phyloP scores from a whole-genome alignment of 2,888 invertebrate species.

The Cephus spinipes region DNA sequence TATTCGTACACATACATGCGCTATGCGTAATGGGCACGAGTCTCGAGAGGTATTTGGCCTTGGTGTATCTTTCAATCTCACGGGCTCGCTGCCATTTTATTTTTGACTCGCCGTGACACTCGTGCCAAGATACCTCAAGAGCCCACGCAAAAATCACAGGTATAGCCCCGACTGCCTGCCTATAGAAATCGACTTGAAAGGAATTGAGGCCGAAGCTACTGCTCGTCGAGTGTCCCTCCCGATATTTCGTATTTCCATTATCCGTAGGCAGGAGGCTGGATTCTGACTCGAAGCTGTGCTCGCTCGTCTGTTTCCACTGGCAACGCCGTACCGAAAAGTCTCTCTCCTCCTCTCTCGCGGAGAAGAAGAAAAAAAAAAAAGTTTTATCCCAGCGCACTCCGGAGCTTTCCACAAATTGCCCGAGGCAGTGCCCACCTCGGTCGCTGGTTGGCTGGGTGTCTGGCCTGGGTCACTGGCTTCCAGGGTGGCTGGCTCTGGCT shows the following conservation, averaged over 20 bases:
- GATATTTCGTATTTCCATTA: background rate
- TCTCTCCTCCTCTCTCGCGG: background rate
- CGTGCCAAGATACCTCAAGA: background rate
- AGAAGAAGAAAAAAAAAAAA: background rate
- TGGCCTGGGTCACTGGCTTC: background rate
- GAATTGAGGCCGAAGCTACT: background rate
- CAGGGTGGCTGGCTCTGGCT: background rate
- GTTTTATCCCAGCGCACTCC: slow-evolving; percentile 3
- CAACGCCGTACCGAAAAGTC: slow-evolving; percentile 2
- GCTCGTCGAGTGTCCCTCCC: background rate
- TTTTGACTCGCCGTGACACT: slow-evolving; percentile 25
- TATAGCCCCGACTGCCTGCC: background rate
- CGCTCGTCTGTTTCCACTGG: background rate
- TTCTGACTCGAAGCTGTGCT: background rate
- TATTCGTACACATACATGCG: background rate
- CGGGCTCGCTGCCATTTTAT: slow-evolving; percentile 32
- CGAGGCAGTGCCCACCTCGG: slow-evolving; percentile 21
- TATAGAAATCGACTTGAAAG: background rate
- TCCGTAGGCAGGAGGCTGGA: background rate
- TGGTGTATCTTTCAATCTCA: slow-evolving; percentile 32
- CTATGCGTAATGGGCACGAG: background rate
- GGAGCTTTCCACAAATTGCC: slow-evolving; percentile 27
- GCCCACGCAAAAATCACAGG: slow-evolving; percentile 1
- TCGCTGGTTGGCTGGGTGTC: background rate
- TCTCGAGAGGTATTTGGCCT: slow-evolving; percentile 24